Base-by-base conservation (phyloP, 2,113 vertebrate species). In the Triplophysa dalaica region DNA sequence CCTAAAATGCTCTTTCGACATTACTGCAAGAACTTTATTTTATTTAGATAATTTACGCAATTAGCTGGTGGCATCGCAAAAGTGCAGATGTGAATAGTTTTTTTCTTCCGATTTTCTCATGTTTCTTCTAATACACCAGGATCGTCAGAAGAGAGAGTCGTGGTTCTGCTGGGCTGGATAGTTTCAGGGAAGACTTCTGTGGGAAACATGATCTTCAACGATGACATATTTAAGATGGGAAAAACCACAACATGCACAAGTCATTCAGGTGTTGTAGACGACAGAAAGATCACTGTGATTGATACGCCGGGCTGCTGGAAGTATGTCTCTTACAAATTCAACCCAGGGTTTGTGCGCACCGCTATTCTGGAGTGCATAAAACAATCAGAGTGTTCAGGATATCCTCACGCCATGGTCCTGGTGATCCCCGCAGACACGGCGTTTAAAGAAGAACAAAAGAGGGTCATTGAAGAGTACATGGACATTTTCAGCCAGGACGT, bases 351-450 rank as follows among this genome's bases (percentile, higher is more conserved):
- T 58, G 38, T 76, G 11, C 38, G 24, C n/a, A 10, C 21, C 3
- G 7, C n/a, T n/a, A 22, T 64, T 2, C 21, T 22, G 1, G 3
- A 63, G 22, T 21, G 22, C 17, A 13, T 63, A 41, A 14, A 14
- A 3, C 48, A 13, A 50, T 1, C 3, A 13, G 19, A 48, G 1
- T 41, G 74, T n/a, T 13, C 24, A 7, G 43, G 62, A 11, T 26
- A 19, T 10, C 74, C 74, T 29, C 58, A 76, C n/a, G 74, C 41
- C 60, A 29, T 76, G 48, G 38, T 76, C 16, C 12, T 76, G 14
- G 74, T 63, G 24, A 8, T 76, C 21, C 74, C 74, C 12, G 41
- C 74, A 50, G 74, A 76, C 41, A 33, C 61, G 9, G 24, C 74
- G 0, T 76, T 76, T 29, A 45, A 10, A 13, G 60, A 76, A 19